These are phyloP conservation scores for Hypomecis atomaria DNA, from an alignment of 2,888 invertebrate genomes.

Conservation along the genomic window DNA sequence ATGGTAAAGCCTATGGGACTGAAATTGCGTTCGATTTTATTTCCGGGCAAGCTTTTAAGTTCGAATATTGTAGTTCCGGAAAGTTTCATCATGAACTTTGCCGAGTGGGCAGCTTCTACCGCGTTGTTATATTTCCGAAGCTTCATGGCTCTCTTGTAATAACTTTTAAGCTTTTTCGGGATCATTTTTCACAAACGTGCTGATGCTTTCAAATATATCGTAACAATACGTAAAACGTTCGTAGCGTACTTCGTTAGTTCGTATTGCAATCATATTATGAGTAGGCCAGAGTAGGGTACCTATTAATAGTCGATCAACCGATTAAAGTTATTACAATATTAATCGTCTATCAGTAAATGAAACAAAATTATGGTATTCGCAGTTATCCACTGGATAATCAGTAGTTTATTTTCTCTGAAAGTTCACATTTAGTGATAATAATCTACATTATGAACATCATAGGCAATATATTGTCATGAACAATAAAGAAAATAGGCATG, in stretches of 20 bases:
- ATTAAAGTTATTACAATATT: constrained; percentile 7
- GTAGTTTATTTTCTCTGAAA: constrained; percentile 75
- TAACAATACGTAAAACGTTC: constrained; percentile 15
- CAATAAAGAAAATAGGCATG: constrained; percentile 71
- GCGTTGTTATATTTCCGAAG: constrained; percentile 52
- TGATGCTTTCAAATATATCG: not conserved
- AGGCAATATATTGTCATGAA: constrained; percentile 79
- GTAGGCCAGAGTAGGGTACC: too few relatives aligned
- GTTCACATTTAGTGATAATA: constrained; percentile 76
- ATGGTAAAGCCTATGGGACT: constrained; percentile 52
- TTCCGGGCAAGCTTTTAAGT: constrained; percentile 34
- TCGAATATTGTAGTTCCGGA: constrained; percentile 54
- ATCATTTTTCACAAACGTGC: constrained; percentile 10
- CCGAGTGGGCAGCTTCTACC: constrained; percentile 52
- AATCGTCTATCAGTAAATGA: constrained; percentile 45
- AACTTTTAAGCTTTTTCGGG: constrained; percentile 30
- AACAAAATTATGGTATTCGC: constrained; percentile 75
- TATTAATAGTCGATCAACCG: too few relatives aligned
- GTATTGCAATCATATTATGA: constrained; percentile 16
- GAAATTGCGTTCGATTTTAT: constrained; percentile 46
- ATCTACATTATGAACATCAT: constrained; percentile 79
- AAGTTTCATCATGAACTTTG: constrained; percentile 51
- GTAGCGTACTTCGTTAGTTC: constrained; percentile 5
- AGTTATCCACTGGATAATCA: constrained; percentile 79
- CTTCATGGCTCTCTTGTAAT: constrained; percentile 35